Evolutionary conservation across 2,888 invertebrate genomes (phyloP).

Genomic region (Phyllotreta striolata): DNA sequence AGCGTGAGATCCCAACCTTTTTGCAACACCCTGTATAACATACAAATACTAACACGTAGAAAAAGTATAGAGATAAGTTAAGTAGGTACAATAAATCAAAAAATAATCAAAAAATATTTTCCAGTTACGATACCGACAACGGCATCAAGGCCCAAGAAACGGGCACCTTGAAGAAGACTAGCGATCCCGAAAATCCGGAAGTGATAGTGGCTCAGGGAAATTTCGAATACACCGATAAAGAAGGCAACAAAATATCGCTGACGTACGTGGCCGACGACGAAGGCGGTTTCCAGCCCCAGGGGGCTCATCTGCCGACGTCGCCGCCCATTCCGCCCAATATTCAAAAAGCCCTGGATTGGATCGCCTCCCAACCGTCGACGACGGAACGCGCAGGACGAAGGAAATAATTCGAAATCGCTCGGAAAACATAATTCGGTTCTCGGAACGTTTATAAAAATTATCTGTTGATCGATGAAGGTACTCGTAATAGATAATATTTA

Average conservation of each 20-base stretch:
- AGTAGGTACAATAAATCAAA: neutral
- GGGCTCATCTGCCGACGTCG: conserved; percentile 77
- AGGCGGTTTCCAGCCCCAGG: conserved; percentile 67
- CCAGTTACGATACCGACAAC: conserved; percentile 81
- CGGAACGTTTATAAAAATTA: conserved; percentile 1
- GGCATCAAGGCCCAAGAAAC: conserved; percentile 83
- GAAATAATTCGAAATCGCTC: conserved; percentile 35
- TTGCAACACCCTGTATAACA: too few relatives aligned
- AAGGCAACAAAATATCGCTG: conserved; percentile 73
- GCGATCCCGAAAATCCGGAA: conserved; percentile 71
- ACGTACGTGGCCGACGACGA: conserved; percentile 78
- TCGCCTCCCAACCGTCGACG: conserved; percentile 70
- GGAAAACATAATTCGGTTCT: neutral
- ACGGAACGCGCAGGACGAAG: conserved; percentile 52
- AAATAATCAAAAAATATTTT: conserved; percentile 45
- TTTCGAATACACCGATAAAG: conserved; percentile 74
- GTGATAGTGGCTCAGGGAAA: conserved; percentile 74
- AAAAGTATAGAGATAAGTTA: neutral
- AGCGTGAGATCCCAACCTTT: too few relatives aligned
- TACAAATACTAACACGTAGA: too few relatives aligned
- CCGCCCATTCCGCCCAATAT: conserved; percentile 80
- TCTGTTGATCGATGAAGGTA: neutral
- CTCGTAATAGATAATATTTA: neutral
- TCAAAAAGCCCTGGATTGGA: conserved; percentile 76
- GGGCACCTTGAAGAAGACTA: conserved; percentile 78